phyloP scores from a whole-genome alignment of 2,113 vertebrate species.

The Cephalopterus ornatus region DNA sequence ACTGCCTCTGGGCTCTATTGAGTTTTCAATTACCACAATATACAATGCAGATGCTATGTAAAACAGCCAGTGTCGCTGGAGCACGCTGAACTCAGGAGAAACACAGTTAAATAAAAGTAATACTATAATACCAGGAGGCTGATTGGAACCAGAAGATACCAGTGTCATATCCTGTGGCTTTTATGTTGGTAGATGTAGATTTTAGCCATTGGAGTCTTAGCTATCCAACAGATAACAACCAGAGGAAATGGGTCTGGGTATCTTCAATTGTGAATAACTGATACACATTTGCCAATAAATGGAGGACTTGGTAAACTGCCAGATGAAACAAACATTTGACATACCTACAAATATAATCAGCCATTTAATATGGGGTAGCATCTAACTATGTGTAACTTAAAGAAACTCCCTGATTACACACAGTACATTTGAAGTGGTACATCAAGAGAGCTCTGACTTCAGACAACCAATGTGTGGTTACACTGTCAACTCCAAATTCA shows the following conservation, averaged over 20 bases:
- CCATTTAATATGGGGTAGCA: not conserved
- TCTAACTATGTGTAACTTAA: not conserved
- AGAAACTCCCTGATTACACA: not conserved
- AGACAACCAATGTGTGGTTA: not conserved
- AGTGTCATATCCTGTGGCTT: slow-evolving; percentile 27
- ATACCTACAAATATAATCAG: not conserved
- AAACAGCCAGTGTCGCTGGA: not conserved
- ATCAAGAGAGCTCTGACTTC: not conserved
- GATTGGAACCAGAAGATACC: slow-evolving; percentile 18
- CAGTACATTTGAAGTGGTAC: not conserved
- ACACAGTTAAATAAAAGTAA: slow-evolving; percentile 4
- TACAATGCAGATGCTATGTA: not conserved
- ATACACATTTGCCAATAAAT: not conserved
- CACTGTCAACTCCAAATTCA: not conserved
- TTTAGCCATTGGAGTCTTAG: slow-evolving; percentile 11
- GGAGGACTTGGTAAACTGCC: not conserved
- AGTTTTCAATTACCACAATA: slow-evolving; percentile 21
- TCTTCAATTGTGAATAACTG: not conserved
- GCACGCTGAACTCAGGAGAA: not conserved
- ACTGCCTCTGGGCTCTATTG: not conserved
- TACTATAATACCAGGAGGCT: slow-evolving; percentile 26
- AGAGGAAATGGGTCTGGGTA: not conserved
- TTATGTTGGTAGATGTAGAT: slow-evolving; percentile 19
- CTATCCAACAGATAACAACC: not conserved
- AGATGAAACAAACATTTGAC: not conserved